A percentile compares a stretch with the other conserved stretches of the same genome.
These are phyloP conservation scores for Venustaconcha ellipsiformis DNA, from an alignment of 1,140 invertebrate genomes.

Conservation along the genomic window DNA sequence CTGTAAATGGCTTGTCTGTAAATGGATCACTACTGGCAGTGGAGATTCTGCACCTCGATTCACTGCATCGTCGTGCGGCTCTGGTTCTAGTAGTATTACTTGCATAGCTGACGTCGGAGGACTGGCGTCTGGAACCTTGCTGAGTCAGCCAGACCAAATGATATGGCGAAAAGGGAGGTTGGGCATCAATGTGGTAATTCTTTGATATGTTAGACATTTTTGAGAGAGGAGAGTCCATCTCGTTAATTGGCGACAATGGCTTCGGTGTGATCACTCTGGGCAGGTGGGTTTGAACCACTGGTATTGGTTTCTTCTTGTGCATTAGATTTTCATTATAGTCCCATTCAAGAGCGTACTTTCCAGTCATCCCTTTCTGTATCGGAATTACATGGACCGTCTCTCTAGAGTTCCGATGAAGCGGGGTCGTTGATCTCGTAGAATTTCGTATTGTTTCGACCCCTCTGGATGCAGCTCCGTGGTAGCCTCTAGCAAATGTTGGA, in stretches of 20 bases:
- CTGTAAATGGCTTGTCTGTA: too few relatives aligned
- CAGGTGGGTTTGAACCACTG: too few relatives aligned
- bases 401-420: conserved; percentile 14
- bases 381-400: conserved; percentile 26
- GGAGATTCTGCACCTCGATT: too few relatives aligned
- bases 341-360: conserved; percentile 25
- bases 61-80: too few relatives aligned
- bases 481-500: conserved; percentile 11
- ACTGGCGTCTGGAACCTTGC: neutral
- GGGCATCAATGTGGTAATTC: conserved; percentile 16
- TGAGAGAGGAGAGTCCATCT: conserved; percentile 26
- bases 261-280: conserved; percentile 1
- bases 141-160: conserved; percentile 7
- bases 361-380: conserved; percentile 10
- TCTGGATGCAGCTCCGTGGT: conserved; percentile 4
- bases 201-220: conserved; percentile 20
- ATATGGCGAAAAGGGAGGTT: conserved; percentile 22
- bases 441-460: conserved; percentile 20
- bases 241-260: conserved; percentile 29
- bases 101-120: neutral
- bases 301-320: too few relatives aligned
- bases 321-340: conserved; percentile 9
- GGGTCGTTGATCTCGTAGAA: conserved; percentile 33
- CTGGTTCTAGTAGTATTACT: too few relatives aligned
- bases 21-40: too few relatives aligned